Evolutionary conservation across 2,113 vertebrate genomes (phyloP).

Genomic region (Dromas ardeola): DNA sequence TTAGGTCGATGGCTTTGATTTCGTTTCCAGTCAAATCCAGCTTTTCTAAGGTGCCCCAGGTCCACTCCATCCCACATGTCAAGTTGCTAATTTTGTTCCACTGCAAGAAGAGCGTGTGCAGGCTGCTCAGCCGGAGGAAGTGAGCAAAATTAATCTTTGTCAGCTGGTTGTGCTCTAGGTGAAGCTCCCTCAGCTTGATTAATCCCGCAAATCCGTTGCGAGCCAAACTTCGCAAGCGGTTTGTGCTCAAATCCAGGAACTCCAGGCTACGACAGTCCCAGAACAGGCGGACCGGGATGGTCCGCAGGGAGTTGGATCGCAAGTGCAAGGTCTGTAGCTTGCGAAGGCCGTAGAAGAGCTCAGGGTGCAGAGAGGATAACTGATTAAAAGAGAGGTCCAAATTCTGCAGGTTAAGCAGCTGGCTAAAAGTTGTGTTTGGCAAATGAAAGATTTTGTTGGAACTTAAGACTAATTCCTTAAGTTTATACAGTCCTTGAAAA

Average conservation of each 20-base stretch:
- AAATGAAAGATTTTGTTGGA: constrained; percentile 99
- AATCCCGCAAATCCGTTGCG: constrained; percentile 98
- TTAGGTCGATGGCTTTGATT: constrained; percentile 89
- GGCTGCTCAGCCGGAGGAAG: constrained; percentile 94
- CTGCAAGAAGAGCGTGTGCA: constrained; percentile 95
- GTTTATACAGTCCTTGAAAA: constrained; percentile 98
- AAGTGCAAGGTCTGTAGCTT: constrained; percentile 97
- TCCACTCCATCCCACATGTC: constrained; percentile 98
- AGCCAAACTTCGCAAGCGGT: constrained; percentile 95
- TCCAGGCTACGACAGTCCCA: constrained; percentile 99
- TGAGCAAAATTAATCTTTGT: constrained; percentile 99
- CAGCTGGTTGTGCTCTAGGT: constrained; percentile 98
- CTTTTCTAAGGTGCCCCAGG: constrained; percentile 95
- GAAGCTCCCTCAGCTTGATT: constrained; percentile 97
- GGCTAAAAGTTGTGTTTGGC: constrained; percentile 99
- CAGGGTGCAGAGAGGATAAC: constrained; percentile 94
- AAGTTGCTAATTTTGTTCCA: constrained; percentile 99
- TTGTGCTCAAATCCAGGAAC: constrained; percentile 97
- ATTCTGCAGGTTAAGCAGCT: constrained; percentile 98
- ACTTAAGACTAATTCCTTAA: constrained; percentile 98
- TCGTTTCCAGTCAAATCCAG: constrained; percentile 96
- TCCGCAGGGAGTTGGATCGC: constrained; percentile 95
- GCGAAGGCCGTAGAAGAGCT: constrained; percentile 95
- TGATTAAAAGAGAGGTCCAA: constrained; percentile 99
- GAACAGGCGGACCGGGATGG: constrained; percentile 95